These are phyloP conservation scores for Pteropus alecto DNA, from an alignment of 2,113 vertebrate genomes.

Conservation along the genomic window DNA sequence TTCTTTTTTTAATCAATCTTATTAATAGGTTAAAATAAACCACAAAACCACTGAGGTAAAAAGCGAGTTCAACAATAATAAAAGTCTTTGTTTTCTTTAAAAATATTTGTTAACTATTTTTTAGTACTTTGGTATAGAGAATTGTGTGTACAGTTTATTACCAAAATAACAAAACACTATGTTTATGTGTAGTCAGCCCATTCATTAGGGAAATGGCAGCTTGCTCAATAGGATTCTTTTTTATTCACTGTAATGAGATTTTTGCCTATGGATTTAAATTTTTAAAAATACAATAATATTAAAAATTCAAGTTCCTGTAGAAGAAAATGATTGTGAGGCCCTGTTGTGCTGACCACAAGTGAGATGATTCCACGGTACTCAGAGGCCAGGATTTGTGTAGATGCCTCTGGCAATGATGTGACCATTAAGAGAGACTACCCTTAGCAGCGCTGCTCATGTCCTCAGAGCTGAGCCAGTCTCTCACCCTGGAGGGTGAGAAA, in stretches of 20 bases:
- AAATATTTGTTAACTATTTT: slow-evolving; percentile 17
- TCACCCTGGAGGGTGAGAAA: neutral
- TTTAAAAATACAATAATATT: neutral
- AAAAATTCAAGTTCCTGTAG: neutral
- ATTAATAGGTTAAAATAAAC: neutral
- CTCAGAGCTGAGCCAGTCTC: neutral
- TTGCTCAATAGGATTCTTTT: neutral
- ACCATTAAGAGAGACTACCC: neutral
- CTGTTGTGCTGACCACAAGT: neutral
- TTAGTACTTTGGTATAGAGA: slow-evolving; percentile 43
- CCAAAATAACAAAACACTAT: neutral
- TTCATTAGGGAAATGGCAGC: neutral
- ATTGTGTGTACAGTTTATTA: neutral
- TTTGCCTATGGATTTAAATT: neutral
- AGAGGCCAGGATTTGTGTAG: neutral
- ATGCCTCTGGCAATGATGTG: neutral
- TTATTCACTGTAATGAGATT: neutral
- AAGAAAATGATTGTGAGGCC: neutral
- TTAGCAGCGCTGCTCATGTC: fast-evolving
- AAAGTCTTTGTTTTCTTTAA: slow-evolving; percentile 31
- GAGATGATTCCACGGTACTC: neutral
- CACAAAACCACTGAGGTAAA: neutral
- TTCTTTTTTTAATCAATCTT: neutral
- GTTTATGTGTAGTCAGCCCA: neutral
- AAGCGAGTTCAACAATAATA: neutral